Evolutionary conservation across 1,140 invertebrate species (phyloP).

Genomic region (Gonioctena quinquepunctata): DNA sequence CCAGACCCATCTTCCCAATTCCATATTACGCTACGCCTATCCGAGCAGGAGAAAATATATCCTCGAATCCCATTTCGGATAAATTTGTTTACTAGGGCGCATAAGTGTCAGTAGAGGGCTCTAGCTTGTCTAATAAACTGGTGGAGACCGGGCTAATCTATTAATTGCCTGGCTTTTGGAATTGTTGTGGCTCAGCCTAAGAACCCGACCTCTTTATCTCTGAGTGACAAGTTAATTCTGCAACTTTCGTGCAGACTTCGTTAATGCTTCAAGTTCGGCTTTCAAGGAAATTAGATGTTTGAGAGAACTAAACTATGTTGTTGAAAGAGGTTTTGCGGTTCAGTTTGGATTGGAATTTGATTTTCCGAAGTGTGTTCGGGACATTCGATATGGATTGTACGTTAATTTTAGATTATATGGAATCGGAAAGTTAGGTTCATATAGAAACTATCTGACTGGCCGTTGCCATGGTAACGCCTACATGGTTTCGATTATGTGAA

Average conservation of each 20-base stretch:
- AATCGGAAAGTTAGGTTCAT: too few species aligned
- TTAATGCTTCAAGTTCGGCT: too few species aligned
- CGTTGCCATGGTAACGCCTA: too few species aligned
- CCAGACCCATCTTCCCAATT: too few species aligned
- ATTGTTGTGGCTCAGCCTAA: neutral
- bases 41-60: neutral
- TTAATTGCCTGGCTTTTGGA: constrained; percentile 10
- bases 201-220: neutral
- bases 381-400: too few species aligned
- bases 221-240: constrained; percentile 13
- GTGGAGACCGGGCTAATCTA: constrained; percentile 9
- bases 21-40: neutral
- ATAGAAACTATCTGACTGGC: too few species aligned
- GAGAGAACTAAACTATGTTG: neutral
- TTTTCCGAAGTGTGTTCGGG: too few species aligned
- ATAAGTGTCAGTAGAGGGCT: neutral
- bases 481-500: too few species aligned
- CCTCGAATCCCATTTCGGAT: neutral
- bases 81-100: neutral
- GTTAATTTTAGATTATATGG: too few species aligned
- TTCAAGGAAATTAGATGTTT: neutral
- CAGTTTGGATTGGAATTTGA: neutral
- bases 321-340: neutral
- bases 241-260: neutral
- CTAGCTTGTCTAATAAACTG: constrained; percentile 14